phyloP scores from a whole-genome alignment of 1,140 invertebrate genomes.

The Polyergus mexicanus region DNA sequence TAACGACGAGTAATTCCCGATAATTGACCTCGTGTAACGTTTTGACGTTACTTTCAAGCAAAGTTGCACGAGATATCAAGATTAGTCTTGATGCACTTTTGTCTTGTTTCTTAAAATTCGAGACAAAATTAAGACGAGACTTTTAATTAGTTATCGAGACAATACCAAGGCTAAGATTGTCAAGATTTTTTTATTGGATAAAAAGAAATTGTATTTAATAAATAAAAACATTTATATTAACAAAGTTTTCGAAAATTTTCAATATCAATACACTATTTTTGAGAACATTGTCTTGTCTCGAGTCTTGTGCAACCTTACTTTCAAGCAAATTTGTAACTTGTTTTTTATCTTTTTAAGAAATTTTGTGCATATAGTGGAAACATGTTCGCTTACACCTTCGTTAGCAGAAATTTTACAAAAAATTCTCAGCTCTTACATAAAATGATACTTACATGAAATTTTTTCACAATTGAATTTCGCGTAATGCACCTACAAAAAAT shows the following conservation, averaged over 20 bases:
- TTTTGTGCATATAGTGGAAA: conserved; percentile 1
- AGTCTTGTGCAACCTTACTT: conserved; percentile 1
- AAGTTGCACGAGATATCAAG: no score
- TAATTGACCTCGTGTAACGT: conserved; percentile 43
- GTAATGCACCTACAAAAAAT: not conserved
- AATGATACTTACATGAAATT: conserved; percentile 1
- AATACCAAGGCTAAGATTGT: no score
- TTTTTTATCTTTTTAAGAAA: not conserved
- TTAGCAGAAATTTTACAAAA: conserved; percentile 18
- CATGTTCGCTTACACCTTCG: conserved; percentile 1
- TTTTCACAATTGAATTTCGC: not conserved
- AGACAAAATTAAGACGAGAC: no score
- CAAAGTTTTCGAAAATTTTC: no score
- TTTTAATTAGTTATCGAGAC: no score
- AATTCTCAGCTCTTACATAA: not conserved
- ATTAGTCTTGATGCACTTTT: no score
- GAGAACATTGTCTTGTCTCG: no score
- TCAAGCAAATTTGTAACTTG: not conserved
- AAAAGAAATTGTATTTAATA: no score
- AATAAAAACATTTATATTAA: no score
- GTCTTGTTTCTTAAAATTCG: no score
- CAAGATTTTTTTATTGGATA: no score
- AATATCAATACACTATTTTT: no score
- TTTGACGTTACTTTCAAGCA: conserved; percentile 20
- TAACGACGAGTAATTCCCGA: conserved; percentile 30